A percentile compares a stretch with the other conserved stretches of the same genome.
These are phyloP conservation scores for Drosophila seguyi DNA, from an alignment of 1,140 invertebrate genomes.

Conservation along the genomic window DNA sequence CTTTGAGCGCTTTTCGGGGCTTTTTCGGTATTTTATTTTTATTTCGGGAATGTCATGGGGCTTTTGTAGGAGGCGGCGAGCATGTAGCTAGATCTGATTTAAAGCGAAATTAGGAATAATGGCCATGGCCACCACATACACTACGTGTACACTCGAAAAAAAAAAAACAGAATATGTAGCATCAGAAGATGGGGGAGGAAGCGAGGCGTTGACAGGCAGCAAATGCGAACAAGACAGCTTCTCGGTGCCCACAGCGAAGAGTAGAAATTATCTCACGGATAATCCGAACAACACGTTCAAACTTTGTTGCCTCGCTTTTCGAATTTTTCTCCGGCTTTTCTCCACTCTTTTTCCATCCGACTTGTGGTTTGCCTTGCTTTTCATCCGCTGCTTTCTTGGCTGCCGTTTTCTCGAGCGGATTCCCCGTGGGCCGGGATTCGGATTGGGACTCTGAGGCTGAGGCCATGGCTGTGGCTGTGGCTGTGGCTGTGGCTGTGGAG, in stretches of 20 bases:
- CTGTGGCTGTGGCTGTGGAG: too few species aligned
- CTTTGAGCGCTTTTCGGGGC: slow-evolving; percentile 2
- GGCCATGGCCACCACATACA: slow-evolving; percentile 74
- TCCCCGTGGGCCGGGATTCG: slow-evolving; percentile 26
- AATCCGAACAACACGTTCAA: slow-evolving; percentile 82
- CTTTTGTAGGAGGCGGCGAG: slow-evolving; percentile 38
- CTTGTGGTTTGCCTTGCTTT: slow-evolving; percentile 27
- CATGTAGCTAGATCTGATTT: slow-evolving; percentile 78
- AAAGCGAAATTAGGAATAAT: slow-evolving; percentile 85
- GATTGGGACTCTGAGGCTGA: too few species aligned
- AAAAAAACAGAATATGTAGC: too few species aligned
- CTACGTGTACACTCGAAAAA: slow-evolving; percentile 22
- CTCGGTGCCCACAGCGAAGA: slow-evolving; percentile 54
- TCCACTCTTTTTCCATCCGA: slow-evolving; percentile 25
- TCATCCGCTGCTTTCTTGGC: slow-evolving; percentile 22
- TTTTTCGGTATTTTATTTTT: neutral
- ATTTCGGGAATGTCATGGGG: slow-evolving; percentile 52
- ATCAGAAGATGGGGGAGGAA: neutral
- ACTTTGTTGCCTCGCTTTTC: slow-evolving; percentile 24
- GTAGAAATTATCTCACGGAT: slow-evolving; percentile 82
- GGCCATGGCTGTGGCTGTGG: too few species aligned
- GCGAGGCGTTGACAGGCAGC: slow-evolving; percentile 77
- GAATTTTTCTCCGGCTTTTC: slow-evolving; percentile 6
- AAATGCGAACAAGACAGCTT: slow-evolving; percentile 81
- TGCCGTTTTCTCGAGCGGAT: slow-evolving; percentile 53